These are phyloP conservation scores for Atethmia centrago DNA, from an alignment of 2,888 invertebrate species.

Conservation along the genomic window DNA sequence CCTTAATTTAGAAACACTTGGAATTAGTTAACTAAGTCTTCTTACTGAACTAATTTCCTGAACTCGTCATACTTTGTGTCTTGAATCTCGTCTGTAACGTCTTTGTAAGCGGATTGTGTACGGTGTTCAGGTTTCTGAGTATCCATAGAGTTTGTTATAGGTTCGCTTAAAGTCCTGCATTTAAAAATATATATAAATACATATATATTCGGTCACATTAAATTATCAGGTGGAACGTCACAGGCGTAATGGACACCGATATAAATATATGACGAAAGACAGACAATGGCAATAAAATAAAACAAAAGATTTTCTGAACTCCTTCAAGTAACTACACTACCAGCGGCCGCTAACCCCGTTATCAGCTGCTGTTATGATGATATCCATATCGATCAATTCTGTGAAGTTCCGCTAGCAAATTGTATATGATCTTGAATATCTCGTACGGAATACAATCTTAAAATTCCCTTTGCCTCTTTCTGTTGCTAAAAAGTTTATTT, in stretches of 20 bases:
- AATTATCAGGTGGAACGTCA: too few relatives aligned
- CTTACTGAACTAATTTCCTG: constrained; percentile 47
- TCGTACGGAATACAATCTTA: not conserved
- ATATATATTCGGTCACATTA: too few relatives aligned
- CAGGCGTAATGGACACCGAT: too few relatives aligned
- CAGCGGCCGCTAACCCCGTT: not conserved
- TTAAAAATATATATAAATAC: too few relatives aligned
- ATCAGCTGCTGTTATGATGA: not conserved
- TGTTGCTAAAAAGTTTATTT: not conserved
- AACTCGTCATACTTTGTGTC: constrained; percentile 47
- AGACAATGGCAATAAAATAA: too few relatives aligned
- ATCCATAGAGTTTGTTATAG: too few relatives aligned
- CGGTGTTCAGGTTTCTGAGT: too few relatives aligned
- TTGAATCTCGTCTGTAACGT: not conserved
- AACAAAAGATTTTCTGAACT: too few relatives aligned
- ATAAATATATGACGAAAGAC: too few relatives aligned
- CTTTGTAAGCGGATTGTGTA: too few relatives aligned
- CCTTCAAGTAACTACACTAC: not conserved
- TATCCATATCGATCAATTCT: too few relatives aligned
- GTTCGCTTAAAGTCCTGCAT: too few relatives aligned
- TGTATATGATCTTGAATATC: not conserved
- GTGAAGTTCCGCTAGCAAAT: not conserved
- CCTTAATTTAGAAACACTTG: constrained; percentile 19
- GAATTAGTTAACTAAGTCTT: constrained; percentile 46
- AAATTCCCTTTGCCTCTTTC: not conserved